Evolutionary conservation across 2,888 invertebrate species (phyloP).

Genomic region (Dysmachus trigonus): DNA sequence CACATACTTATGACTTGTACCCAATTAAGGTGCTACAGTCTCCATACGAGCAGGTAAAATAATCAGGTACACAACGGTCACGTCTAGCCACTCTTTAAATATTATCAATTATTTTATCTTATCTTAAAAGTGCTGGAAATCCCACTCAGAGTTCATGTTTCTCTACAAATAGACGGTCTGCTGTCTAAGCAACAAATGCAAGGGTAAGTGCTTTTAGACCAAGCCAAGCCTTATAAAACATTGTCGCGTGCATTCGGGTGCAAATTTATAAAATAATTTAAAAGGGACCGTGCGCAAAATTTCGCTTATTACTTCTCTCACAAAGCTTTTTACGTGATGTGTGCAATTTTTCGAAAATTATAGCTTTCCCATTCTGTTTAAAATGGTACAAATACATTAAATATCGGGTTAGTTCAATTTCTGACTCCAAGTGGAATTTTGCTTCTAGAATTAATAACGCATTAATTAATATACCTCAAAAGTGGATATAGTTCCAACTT

Average conservation of each 20-base stretch:
- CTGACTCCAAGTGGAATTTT: not conserved
- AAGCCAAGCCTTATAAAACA: not conserved
- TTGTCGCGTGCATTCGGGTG: not conserved
- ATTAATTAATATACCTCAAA: not conserved
- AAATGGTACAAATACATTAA: not conserved
- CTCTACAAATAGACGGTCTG: not conserved
- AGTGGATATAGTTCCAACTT: no score
- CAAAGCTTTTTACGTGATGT: not conserved
- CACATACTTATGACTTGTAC: not conserved
- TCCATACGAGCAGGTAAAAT: not conserved
- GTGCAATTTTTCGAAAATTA: not conserved
- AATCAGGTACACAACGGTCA: not conserved
- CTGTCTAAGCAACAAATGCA: slow-evolving; percentile 21
- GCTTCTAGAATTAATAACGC: not conserved
- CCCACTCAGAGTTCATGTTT: not conserved
- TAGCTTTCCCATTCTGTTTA: not conserved
- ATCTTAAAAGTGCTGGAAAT: not conserved
- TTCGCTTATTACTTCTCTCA: not conserved
- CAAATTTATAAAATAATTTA: not conserved
- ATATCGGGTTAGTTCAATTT: not conserved
- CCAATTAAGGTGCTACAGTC: not conserved
- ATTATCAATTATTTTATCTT: not conserved
- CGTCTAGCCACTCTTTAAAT: not conserved
- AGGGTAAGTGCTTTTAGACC: not conserved
- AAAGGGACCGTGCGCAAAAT: not conserved